Percentiles rank a stretch among this genome's conserved stretches.
These are phyloP conservation scores for Forbesichthys papilliferus DNA, from an alignment of 2,113 vertebrate species.

Conservation along the genomic window DNA sequence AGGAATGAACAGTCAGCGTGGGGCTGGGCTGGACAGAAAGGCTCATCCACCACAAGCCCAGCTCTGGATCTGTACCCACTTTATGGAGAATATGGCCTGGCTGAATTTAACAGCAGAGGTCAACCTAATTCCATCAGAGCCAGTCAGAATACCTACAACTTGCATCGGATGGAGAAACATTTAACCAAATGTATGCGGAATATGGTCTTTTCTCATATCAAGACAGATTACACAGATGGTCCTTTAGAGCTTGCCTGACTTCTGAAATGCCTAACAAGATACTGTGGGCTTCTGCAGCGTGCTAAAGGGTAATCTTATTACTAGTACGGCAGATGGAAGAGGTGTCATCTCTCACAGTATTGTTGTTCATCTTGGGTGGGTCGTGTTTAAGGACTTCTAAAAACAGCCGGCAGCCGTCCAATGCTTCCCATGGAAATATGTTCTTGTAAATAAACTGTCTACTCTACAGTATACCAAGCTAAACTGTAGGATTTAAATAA, in stretches of 20 bases:
- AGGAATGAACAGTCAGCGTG: slow-evolving; percentile 44
- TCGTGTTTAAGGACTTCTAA: slow-evolving; percentile 9
- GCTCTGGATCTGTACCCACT: slow-evolving; percentile 46
- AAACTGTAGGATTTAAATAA: slow-evolving; percentile 10
- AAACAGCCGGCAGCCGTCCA: slow-evolving; percentile 18
- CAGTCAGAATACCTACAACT: too few relatives aligned
- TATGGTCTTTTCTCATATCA: slow-evolving; percentile 12
- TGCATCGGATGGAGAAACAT: too few relatives aligned
- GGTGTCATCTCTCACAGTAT: slow-evolving; percentile 38
- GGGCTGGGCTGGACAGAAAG: slow-evolving; percentile 40
- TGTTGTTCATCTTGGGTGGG: slow-evolving; percentile 20
- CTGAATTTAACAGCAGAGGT: neutral
- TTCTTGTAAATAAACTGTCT: slow-evolving; percentile 12
- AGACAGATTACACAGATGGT: slow-evolving; percentile 51
- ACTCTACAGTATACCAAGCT: neutral
- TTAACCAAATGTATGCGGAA: slow-evolving; percentile 18
- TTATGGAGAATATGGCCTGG: slow-evolving; percentile 31
- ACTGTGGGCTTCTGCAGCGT: slow-evolving; percentile 40
- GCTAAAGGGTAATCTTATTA: slow-evolving; percentile 67
- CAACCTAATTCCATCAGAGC: too few relatives aligned
- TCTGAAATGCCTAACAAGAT: slow-evolving; percentile 57
- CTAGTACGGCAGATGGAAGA: slow-evolving; percentile 59
- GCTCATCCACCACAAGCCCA: slow-evolving; percentile 57
- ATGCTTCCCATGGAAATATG: slow-evolving; percentile 40
- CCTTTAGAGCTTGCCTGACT: slow-evolving; percentile 51